Conservation (phyloP, 2,113 vertebrate species). For the Aspidoscelis tigris region DNA sequence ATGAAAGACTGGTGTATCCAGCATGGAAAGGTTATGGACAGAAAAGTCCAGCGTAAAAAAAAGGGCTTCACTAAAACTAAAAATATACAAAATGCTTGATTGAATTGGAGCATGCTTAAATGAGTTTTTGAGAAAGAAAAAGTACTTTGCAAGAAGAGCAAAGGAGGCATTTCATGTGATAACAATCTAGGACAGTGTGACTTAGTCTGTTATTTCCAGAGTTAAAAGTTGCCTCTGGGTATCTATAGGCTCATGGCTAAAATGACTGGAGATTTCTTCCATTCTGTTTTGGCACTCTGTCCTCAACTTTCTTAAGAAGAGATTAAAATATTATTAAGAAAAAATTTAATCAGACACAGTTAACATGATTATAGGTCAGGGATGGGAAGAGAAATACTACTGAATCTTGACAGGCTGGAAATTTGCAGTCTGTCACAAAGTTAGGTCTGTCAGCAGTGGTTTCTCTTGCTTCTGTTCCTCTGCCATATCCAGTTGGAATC, state of each 20-base stretch:
- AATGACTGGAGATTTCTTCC: slow-evolving; percentile 60
- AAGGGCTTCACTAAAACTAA: neutral
- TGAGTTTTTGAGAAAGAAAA: neutral
- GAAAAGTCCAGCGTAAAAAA: neutral
- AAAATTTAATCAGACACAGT: neutral
- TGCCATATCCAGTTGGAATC: neutral
- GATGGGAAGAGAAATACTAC: neutral
- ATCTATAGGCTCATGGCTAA: neutral
- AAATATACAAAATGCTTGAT: neutral
- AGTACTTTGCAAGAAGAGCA: neutral
- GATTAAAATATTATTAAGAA: slow-evolving; percentile 42
- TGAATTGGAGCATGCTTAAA: neutral
- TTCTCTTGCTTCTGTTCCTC: slow-evolving; percentile 36
- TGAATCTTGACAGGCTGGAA: neutral
- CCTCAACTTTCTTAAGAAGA: slow-evolving; percentile 49
- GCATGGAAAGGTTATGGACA: too few relatives aligned
- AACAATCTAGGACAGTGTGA: neutral
- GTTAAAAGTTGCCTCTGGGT: neutral
- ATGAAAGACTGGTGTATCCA: neutral
- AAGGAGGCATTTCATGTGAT: neutral
- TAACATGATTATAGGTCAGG: neutral
- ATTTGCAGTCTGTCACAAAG: neutral
- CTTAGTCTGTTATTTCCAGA: neutral
- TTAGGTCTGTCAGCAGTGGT: slow-evolving; percentile 23
- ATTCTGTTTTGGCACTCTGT: slow-evolving; percentile 62